Percentiles rank a stretch among this genome's conserved stretches.
Conservation (phyloP, 2,797 vertebrate genomes). For the Phoebastria nigripes region DNA sequence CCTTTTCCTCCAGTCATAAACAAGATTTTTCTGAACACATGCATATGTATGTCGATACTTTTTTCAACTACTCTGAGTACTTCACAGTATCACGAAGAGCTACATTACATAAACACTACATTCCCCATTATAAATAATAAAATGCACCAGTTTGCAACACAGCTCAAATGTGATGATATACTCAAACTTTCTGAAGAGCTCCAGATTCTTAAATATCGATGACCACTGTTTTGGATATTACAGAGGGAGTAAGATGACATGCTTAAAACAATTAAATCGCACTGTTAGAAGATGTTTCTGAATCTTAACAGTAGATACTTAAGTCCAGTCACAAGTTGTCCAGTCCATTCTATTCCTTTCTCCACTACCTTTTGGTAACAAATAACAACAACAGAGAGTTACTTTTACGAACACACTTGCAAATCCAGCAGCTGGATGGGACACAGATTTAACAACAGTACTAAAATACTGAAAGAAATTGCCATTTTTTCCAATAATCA, state of each 20-base stretch:
- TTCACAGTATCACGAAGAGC: neutral
- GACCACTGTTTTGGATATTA: neutral
- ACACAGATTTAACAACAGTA: neutral
- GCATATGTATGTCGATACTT: rapidly evolving
- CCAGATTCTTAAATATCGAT: neutral
- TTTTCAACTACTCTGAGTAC: neutral
- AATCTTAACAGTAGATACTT: neutral
- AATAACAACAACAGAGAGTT: neutral
- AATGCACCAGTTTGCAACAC: neutral
- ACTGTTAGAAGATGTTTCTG: neutral
- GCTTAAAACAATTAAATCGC: neutral
- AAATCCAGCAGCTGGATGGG: neutral
- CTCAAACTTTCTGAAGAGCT: neutral
- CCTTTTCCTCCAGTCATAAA: neutral
- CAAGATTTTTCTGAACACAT: neutral
- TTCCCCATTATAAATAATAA: neutral
- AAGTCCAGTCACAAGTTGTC: neutral
- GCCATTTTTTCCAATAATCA: neutral
- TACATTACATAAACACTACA: rapidly evolving
- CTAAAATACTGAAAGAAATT: neutral
- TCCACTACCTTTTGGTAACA: neutral
- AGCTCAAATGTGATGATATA: neutral
- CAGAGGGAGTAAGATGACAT: neutral
- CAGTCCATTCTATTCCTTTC: neutral
- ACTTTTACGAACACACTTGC: neutral